Evolutionary conservation across 2,797 vertebrate genomes (phyloP).

Genomic region (Diplodus sargus): DNA sequence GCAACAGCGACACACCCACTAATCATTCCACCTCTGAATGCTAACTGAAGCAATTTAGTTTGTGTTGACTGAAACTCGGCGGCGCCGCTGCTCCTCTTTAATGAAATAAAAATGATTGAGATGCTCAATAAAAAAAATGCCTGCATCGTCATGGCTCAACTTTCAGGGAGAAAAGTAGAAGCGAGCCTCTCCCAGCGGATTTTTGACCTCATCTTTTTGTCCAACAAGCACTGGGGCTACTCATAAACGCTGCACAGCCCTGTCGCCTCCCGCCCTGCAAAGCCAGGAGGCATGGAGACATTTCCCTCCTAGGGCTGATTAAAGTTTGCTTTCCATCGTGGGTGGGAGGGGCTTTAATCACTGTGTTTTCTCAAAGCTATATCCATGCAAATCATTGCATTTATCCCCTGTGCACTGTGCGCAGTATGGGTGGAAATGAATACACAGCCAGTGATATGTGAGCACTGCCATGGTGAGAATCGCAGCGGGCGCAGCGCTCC

Average conservation of each 20-base stretch:
- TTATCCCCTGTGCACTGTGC: slow-evolving; percentile 61
- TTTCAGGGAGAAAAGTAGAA: slow-evolving; percentile 6
- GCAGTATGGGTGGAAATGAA: slow-evolving; percentile 54
- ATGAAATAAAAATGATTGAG: slow-evolving; percentile 57
- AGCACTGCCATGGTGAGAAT: slow-evolving; percentile 49
- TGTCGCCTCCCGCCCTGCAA: slow-evolving; percentile 33
- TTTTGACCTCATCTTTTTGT: slow-evolving; percentile 44
- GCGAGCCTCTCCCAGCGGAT: neutral
- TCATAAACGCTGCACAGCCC: slow-evolving; percentile 32
- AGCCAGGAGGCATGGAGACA: slow-evolving; percentile 22
- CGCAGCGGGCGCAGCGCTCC: slow-evolving; percentile 50
- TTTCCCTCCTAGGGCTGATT: slow-evolving; percentile 53
- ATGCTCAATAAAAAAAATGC: slow-evolving; percentile 43
- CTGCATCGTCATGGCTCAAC: slow-evolving; percentile 12
- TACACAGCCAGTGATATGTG: slow-evolving; percentile 56
- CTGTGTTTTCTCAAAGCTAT: slow-evolving; percentile 69
- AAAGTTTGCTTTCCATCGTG: slow-evolving; percentile 64
- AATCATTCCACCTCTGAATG: slow-evolving; percentile 64
- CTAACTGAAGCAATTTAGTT: slow-evolving; percentile 69
- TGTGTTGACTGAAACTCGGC: slow-evolving; percentile 56
- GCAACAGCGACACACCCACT: slow-evolving; percentile 52
- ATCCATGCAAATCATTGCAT: slow-evolving; percentile 78
- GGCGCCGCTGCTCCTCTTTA: slow-evolving; percentile 25
- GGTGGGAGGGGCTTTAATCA: slow-evolving; percentile 61
- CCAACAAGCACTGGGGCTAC: slow-evolving; percentile 29